Conservation (phyloP, 2,113 vertebrate species). For the Apaloderma vittatum region DNA sequence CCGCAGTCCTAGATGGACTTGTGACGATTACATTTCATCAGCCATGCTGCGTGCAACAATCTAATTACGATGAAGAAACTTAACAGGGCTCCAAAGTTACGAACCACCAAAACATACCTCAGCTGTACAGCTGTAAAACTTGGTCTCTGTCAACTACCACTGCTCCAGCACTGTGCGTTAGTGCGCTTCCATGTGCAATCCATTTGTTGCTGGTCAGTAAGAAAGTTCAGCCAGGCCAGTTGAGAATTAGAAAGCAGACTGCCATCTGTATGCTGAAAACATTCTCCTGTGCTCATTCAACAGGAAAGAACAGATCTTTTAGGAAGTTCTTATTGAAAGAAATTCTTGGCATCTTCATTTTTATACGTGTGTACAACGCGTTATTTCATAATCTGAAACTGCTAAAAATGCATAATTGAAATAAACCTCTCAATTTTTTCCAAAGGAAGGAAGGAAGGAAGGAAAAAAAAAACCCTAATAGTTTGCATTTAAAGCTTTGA, state of each 20-base stretch:
- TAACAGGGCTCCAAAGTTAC: neutral
- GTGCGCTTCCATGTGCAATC: neutral
- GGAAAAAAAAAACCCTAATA: slow-evolving; percentile 52
- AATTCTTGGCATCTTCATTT: slow-evolving; percentile 21
- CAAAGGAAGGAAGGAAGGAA: neutral
- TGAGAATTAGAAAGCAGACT: neutral
- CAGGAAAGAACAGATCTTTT: neutral
- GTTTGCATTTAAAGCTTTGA: slow-evolving; percentile 61
- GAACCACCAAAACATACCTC: neutral
- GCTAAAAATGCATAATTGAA: slow-evolving; percentile 51
- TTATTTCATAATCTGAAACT: slow-evolving; percentile 55
- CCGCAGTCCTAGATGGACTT: neutral
- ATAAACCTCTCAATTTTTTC: slow-evolving; percentile 13
- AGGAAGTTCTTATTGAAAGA: neutral
- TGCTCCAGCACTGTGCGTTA: neutral
- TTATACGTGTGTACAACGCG: neutral
- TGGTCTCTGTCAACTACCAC: neutral
- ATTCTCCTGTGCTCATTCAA: neutral
- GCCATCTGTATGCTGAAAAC: neutral
- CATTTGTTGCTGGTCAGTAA: neutral
- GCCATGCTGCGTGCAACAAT: neutral
- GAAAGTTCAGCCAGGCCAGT: neutral
- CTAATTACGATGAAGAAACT: slow-evolving; percentile 10
- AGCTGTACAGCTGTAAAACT: neutral
- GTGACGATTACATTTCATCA: neutral